Conservation (phyloP, 2,797 vertebrate genomes). For the Avahi laniger region DNA sequence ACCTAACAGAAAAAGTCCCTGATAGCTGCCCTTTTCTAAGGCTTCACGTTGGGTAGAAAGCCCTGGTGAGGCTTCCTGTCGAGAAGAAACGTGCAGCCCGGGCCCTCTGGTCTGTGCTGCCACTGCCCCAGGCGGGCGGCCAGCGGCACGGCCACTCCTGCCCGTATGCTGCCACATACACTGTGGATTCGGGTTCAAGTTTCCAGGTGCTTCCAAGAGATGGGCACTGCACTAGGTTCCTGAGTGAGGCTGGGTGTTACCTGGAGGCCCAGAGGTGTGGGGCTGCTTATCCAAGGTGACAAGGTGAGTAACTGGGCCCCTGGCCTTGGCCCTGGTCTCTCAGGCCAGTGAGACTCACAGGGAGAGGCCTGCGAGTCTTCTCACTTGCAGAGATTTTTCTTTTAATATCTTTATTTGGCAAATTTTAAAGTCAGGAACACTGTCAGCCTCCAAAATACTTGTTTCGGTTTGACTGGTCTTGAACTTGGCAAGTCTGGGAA, state of each 20-base stretch:
- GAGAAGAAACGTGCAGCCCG: no score
- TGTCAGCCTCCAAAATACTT: not conserved
- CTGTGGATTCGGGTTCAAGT: not conserved
- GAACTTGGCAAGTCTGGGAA: not conserved
- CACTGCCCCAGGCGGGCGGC: fast-evolving
- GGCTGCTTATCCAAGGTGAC: no score
- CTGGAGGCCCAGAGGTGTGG: not conserved
- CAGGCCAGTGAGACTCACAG: not conserved
- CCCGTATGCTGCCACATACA: not conserved
- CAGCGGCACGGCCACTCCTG: not conserved
- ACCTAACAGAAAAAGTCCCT: no score
- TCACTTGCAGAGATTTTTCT: not conserved
- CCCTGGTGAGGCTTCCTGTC: no score
- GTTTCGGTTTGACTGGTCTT: not conserved
- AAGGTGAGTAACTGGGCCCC: not conserved
- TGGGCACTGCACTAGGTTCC: not conserved
- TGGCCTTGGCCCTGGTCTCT: not conserved
- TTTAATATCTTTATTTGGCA: not conserved
- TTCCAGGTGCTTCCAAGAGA: not conserved
- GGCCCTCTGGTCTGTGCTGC: not conserved
- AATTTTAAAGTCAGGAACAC: not conserved
- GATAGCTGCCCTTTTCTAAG: not conserved
- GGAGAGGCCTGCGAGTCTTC: not conserved
- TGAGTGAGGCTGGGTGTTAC: not conserved
- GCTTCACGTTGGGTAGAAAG: not conserved